A percentile compares a stretch with the other conserved stretches of the same genome.
These are phyloP conservation scores for Acrossocheilus fasciatus DNA, from an alignment of 2,797 vertebrate genomes.

Conservation along the genomic window DNA sequence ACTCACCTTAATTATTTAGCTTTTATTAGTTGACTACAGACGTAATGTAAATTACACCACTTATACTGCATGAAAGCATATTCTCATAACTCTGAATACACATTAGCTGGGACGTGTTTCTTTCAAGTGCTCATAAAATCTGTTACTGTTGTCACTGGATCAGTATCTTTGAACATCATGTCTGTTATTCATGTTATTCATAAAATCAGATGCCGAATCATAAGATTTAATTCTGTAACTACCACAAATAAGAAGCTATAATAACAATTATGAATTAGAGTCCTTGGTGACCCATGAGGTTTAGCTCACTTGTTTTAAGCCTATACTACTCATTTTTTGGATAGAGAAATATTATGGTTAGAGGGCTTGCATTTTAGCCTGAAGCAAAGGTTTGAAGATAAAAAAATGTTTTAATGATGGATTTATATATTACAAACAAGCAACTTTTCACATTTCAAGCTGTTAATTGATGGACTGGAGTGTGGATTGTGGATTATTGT, in stretches of 20 bases:
- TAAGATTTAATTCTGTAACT: not conserved
- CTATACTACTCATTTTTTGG: not conserved
- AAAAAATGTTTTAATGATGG: not conserved
- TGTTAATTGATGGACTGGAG: not conserved
- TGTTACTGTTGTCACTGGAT: not conserved
- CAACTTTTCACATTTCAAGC: not conserved
- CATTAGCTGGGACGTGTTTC: conserved; percentile 19
- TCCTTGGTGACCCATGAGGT: not conserved
- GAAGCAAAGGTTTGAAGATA: not conserved
- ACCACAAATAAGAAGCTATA: not conserved
- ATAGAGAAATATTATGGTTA: not conserved
- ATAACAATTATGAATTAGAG: not conserved
- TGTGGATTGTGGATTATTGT: not conserved
- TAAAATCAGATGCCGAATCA: not conserved
- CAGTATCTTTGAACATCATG: not conserved
- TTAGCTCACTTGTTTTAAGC: not conserved
- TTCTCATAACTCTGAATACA: conserved; percentile 34
- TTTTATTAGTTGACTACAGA: conserved; percentile 32
- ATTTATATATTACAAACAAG: not conserved
- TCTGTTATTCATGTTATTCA: conserved; percentile 5
- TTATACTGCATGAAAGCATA: conserved; percentile 3
- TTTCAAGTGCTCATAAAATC: not conserved
- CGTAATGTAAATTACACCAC: conserved; percentile 39
- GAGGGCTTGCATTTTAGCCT: not conserved
- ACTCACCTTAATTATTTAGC: conserved; percentile 23